Percentiles rank a stretch among this genome's conserved stretches.
These are phyloP conservation scores for Gallinago media DNA, from an alignment of 2,113 vertebrate genomes.

Conservation along the genomic window DNA sequence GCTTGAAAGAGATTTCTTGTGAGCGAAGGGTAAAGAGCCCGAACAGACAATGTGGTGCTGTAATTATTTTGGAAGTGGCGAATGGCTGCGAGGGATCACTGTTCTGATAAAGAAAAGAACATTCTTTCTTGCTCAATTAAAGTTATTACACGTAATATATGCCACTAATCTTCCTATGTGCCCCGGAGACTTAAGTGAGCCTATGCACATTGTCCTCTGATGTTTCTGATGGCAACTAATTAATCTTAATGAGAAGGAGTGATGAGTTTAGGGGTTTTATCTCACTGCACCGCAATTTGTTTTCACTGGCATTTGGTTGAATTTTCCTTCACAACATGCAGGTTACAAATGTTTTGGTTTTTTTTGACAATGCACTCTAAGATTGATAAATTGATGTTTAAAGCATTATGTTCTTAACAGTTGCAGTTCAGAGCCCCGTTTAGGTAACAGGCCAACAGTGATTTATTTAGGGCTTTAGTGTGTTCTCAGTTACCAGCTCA, in stretches of 20 bases:
- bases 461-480: background rate
- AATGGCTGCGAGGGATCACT: background rate
- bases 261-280: conserved; percentile 15
- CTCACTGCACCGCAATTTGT: background rate
- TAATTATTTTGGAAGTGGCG: background rate
- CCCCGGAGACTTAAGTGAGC: conserved; percentile 19
- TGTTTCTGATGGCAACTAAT: conserved; percentile 15
- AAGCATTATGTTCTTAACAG: background rate
- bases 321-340: conserved; percentile 2
- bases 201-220: background rate
- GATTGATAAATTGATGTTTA: background rate
- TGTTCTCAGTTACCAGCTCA: background rate
- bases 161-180: background rate
- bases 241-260: conserved; percentile 21
- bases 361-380: background rate
- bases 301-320: conserved; percentile 3
- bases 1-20: background rate
- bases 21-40: background rate
- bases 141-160: conserved; percentile 6
- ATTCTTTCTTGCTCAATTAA: background rate
- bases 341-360: background rate
- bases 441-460: background rate
- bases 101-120: background rate
- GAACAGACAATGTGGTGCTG: background rate
- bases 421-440: background rate